Evolutionary conservation across 2,888 invertebrate species (phyloP), one percentile per base, ranked within the genome.

Genomic region (Phaedon cochleariae): DNA sequence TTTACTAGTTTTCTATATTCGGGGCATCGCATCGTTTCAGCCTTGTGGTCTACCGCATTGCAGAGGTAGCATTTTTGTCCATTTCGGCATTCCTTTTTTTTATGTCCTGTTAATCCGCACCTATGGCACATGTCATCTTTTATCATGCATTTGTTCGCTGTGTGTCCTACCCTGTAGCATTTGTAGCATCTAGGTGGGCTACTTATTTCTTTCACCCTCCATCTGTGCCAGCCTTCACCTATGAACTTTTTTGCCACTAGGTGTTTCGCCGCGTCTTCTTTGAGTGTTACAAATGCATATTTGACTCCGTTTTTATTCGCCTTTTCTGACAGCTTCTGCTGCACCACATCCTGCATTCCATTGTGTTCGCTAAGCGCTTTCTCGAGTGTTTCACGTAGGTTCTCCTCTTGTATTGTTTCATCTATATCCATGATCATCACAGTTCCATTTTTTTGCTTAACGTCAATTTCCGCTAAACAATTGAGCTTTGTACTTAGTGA

Each of bases 51-150:
- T 7, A 29, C 62, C 10, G n/a, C 46, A 9, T 63, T 45, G 34
- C 72, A 67, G 9, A 52, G 15, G 7, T 48, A 62, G 52, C 68
- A 70, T 17, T 37, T 20, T 29, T 51, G 54, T 21, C 51, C n/a
- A 3, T 26, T 58, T 31, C 10, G 46, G 54, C 73, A 74, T 4
- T 61, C 64, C 10, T 53, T 59, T n/a, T n/a, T 58, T 67, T 18
- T 41, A 21, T 74, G 71, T 21, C 70, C 71, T 31, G 52, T 54
- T 34, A 64, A 41, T 12, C 66, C 69, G 46, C 74, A 74, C 20
- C 67, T 73, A 12, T 64, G 37, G 61, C 73, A 74, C 3, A 59
- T 54, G 21, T 58, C 51, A 15, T 70, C 65, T 6, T 55, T 55
- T 29, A 64, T 67, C 1, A 31, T 59, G 20, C 73, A 73, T 22